Evolutionary conservation across 2,113 vertebrate species (phyloP).

Genomic region (Meles meles): DNA sequence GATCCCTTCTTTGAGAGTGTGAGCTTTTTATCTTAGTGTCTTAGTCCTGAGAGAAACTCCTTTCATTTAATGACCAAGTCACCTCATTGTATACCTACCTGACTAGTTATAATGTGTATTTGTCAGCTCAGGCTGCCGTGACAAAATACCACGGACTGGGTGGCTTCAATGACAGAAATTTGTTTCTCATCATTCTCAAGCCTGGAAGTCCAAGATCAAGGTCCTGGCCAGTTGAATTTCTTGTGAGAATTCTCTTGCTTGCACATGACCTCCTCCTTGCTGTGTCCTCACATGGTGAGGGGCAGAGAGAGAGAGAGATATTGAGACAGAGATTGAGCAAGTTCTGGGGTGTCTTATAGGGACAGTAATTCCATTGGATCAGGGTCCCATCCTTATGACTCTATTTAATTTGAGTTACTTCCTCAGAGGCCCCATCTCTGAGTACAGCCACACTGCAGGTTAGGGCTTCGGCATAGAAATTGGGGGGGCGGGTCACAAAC

Average conservation of each 20-base stretch:
- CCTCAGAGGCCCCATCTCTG: not conserved
- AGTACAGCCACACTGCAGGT: not conserved
- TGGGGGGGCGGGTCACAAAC: not conserved
- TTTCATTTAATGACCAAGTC: not conserved
- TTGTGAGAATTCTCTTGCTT: not conserved
- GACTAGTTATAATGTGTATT: not conserved
- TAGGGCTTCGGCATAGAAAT: not conserved
- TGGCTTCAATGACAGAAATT: not conserved
- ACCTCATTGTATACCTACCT: not conserved
- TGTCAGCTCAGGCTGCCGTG: not conserved
- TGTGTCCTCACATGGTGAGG: not conserved
- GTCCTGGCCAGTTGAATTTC: not conserved
- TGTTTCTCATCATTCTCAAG: not conserved
- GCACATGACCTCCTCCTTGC: not conserved
- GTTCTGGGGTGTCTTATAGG: not conserved
- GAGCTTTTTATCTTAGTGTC: not conserved
- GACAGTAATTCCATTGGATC: not conserved
- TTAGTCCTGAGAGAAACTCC: not conserved
- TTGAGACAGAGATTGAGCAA: not conserved
- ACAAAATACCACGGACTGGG: not conserved
- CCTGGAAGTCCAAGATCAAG: not conserved
- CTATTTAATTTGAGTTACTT: constrained; percentile 3
- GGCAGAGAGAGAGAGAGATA: no score
- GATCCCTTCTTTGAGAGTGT: not conserved
- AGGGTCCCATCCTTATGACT: not conserved